Percentiles rank a stretch among this genome's conserved stretches.
Evolutionary conservation across 2,888 invertebrate species (phyloP).

Genomic region (Drosophila niveifrons): DNA sequence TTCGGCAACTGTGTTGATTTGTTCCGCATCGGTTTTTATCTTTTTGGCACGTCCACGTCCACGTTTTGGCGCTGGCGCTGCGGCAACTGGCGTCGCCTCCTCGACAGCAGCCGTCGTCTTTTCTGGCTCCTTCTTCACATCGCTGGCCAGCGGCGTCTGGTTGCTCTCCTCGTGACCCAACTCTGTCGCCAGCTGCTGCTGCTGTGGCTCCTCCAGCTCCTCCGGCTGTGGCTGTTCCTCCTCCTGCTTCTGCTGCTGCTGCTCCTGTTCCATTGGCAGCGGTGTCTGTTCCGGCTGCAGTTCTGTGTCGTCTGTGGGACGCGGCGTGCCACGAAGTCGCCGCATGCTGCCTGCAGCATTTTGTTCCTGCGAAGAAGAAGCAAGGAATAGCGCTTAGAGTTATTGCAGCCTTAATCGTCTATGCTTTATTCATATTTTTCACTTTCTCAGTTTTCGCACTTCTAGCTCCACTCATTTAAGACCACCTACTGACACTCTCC

Average conservation of each 20-base stretch:
- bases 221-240: neutral
- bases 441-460: too few species aligned
- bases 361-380: constrained; percentile 55
- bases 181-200: constrained; percentile 20
- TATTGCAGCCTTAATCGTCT: too few species aligned
- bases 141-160: constrained; percentile 12
- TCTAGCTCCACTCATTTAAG: too few species aligned
- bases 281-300: constrained; percentile 3
- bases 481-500: neutral
- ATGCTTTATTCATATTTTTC: neutral
- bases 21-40: constrained; percentile 54
- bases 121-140: constrained; percentile 63
- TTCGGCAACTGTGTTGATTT: constrained; percentile 4
- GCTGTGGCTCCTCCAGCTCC: constrained; percentile 8
- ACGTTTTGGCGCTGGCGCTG: constrained; percentile 66
- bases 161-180: constrained; percentile 16
- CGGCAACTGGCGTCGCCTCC: constrained; percentile 11
- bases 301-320: constrained; percentile 56
- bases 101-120: constrained; percentile 28
- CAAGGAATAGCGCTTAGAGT: too few species aligned
- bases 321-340: constrained; percentile 75
- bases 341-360: constrained; percentile 60
- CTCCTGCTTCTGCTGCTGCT: neutral
- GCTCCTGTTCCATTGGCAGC: constrained; percentile 8
- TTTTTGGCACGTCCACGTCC: constrained; percentile 79